Conservation (phyloP, 2,797 vertebrate genomes). For the Centropyge bicolor region DNA sequence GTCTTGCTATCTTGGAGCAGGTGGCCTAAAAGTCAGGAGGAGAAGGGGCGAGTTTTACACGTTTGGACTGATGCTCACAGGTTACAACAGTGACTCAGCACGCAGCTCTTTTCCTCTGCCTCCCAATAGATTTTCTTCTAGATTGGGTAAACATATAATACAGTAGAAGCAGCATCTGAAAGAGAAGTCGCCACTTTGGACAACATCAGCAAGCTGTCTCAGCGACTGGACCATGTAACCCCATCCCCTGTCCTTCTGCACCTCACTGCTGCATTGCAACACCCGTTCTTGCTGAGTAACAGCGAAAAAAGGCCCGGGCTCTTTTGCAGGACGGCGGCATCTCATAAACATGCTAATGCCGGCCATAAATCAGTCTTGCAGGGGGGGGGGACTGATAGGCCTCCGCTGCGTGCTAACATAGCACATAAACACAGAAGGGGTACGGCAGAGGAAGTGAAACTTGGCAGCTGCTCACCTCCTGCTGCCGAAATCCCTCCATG, state of each 20-base stretch:
- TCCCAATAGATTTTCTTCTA: constrained; percentile 15
- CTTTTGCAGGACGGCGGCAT: constrained; percentile 47
- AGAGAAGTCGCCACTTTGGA: constrained; percentile 10
- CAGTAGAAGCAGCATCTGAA: constrained; percentile 15
- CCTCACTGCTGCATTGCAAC: constrained; percentile 74
- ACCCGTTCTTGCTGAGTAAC: constrained; percentile 73
- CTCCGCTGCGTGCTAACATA: constrained; percentile 48
- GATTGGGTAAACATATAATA: constrained; percentile 13
- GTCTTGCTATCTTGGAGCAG: constrained; percentile 50
- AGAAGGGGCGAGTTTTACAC: constrained; percentile 27
- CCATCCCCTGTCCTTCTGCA: constrained; percentile 27
- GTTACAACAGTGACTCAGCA: constrained; percentile 70
- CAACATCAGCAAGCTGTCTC: constrained; percentile 28
- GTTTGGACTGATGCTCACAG: constrained; percentile 31
- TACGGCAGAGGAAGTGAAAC: constrained; percentile 70
- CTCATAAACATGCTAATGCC: constrained; percentile 72
- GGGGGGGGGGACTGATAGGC: constrained; percentile 38
- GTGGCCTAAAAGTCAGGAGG: constrained; percentile 64
- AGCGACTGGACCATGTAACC: constrained; percentile 45
- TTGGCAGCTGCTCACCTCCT: constrained; percentile 40
- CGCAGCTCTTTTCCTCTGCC: constrained; percentile 14
- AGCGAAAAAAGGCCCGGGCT: constrained; percentile 33
- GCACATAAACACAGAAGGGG: constrained; percentile 49
- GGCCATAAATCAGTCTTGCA: constrained; percentile 51
- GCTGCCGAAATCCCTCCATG: constrained; percentile 25